These are phyloP conservation scores for Sinocyclocheilus anophthalmus DNA, from an alignment of 2,113 vertebrate genomes.

Conservation along the genomic window DNA sequence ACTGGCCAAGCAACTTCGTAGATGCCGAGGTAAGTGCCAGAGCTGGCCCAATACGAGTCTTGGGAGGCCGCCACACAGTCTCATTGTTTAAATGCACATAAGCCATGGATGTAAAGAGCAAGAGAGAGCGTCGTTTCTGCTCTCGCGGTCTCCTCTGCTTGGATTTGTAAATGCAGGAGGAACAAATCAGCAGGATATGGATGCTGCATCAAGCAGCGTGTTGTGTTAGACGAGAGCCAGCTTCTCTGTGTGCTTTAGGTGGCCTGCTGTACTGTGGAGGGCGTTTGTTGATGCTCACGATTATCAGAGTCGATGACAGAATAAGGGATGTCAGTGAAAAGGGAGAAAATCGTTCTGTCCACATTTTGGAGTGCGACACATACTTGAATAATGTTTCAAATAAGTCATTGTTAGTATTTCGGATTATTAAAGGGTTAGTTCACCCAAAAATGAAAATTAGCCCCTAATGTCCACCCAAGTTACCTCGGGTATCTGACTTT, in stretches of 20 bases:
- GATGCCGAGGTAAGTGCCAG: no score
- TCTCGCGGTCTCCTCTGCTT: neutral
- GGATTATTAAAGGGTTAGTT: no score
- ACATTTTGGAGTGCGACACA: neutral
- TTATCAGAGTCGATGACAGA: neutral
- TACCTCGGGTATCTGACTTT: no score
- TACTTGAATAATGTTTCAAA: neutral
- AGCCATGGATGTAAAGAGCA: constrained; percentile 68
- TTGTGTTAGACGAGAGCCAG: neutral
- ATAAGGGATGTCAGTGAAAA: neutral
- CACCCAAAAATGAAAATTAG: no score
- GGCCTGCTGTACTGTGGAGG: neutral
- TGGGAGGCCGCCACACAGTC: constrained; percentile 57
- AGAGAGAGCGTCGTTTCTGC: neutral
- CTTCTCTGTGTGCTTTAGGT: neutral
- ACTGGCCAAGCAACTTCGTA: no score
- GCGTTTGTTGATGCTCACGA: neutral
- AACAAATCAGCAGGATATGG: neutral
- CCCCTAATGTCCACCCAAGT: no score
- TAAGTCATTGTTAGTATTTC: no score
- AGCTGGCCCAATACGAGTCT: constrained; percentile 64
- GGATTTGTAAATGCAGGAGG: neutral
- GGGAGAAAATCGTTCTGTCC: neutral
- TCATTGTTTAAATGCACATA: constrained; percentile 74
- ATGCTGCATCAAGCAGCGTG: neutral